Base-by-base conservation (phyloP, 1,140 invertebrate species). In the Stegodyphus mimosarum region DNA sequence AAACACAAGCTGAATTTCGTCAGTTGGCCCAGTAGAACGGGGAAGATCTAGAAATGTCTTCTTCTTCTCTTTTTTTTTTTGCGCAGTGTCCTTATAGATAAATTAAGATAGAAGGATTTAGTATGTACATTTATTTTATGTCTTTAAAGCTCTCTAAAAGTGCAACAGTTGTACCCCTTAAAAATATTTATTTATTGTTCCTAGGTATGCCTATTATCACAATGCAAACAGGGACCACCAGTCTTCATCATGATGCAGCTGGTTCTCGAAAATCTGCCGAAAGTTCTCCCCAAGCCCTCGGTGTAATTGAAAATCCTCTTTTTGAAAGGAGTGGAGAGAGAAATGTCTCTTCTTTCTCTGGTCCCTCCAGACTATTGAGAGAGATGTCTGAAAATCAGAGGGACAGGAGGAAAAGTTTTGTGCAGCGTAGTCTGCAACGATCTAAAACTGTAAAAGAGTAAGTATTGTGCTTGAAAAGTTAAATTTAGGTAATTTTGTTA, bases 241-340 rank as follows among this genome's bases (percentile, higher is more conserved):
- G 83, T 78, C 33, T 86, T 72, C 83, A 78, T 86, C 53, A 86
- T 86, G 83, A 77, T 77, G 64, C 67, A 71, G 53, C 67, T 72
- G 72, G 81, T 76, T 86, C 83, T 63, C 17, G 51, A 75, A 83
- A 83, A 73, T 15, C 79, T 49, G 15, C 79, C 33, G 73, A 87
- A 17, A 48, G 48, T 48, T 53, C 86, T 77, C 52, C 78, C 10
- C 79, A 74, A 74, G 79, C 78, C 15, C 76, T 60, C 71, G 87
- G 75, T 67, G 74, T 86, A 80, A 86, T 86, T 63, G 85, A 86
- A 87, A 85, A 87, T 48, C 83, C 87, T 6, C 75, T 87, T 55
- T 86, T 86, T 52, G 85, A 86, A 80, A 66, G 75, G 66, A 78
- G 53, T 78, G 49, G 85, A 33, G 85, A 80, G 51, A 66, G 64